A percentile compares a stretch with the other conserved stretches of the same genome.
Conservation (phyloP, 2,113 vertebrate species). For the Etia nguti region DNA sequence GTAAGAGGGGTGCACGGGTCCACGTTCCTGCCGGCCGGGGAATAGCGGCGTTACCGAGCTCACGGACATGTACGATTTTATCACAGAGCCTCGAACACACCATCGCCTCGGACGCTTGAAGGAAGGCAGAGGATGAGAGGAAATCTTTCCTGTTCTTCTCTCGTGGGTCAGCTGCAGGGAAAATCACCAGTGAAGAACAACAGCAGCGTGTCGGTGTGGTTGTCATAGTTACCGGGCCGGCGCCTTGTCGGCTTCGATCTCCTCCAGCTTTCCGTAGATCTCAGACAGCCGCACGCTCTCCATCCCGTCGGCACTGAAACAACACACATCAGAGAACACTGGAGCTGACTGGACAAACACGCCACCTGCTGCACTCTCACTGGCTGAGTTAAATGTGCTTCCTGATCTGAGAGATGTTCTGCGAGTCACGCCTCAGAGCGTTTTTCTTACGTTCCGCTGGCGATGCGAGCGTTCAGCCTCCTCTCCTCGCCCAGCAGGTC, state of each 20-base stretch:
- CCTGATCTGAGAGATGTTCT: not conserved
- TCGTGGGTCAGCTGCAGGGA: not conserved
- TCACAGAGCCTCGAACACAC: not conserved
- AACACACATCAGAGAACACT: not conserved
- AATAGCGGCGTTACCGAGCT: not conserved
- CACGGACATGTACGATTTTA: not conserved
- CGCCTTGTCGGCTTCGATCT: conserved; percentile 97
- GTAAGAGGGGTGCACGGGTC: no score
- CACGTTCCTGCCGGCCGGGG: not conserved
- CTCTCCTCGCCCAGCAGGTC: conserved; percentile 80
- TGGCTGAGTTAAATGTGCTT: not conserved
- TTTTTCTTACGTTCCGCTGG: conserved; percentile 80
- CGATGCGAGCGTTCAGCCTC: conserved; percentile 80
- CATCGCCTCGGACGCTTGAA: not conserved
- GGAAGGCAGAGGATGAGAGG: not conserved
- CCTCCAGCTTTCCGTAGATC: conserved; percentile 89
- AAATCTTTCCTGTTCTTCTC: not conserved
- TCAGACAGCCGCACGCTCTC: conserved; percentile 85
- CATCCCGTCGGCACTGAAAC: conserved; percentile 79
- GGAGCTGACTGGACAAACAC: not conserved
- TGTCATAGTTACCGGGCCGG: conserved; percentile 82
- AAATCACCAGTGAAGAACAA: not conserved
- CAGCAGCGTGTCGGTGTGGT: not conserved
- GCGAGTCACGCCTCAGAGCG: not conserved
- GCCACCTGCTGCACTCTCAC: not conserved